Base-by-base conservation (phyloP, 2,797 vertebrate species). In the Eptatretus atami region DNA sequence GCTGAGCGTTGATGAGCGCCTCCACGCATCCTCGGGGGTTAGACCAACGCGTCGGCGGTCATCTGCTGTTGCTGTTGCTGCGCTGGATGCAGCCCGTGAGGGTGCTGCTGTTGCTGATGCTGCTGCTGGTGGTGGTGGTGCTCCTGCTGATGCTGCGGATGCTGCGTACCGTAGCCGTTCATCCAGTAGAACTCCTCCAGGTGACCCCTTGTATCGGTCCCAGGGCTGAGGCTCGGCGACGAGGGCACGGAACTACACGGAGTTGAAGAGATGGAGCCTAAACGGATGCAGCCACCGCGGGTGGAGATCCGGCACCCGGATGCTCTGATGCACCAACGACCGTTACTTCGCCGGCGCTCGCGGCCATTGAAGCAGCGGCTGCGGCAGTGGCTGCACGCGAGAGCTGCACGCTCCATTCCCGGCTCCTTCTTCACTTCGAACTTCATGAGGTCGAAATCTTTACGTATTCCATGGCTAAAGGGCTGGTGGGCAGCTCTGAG, bases 381-480 rank as follows among this genome's bases (percentile, higher is more conserved):
- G 31, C 31, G 4, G 31, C 31, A 44, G 31, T 44, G 31, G 31
- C 31, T 44, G 31, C 31, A 8, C 31, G n/a, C 31, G 31, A 44
- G 31, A 44, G 86, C 90, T 64, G 79, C 74, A 65, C 83, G 79
- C 66, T 81, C 82, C 24, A n/a, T 24, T 75, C 95, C 75, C n/a
- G 83, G 85, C 76, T 96, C 88, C 73, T 96, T 95, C 80, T 98
- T 98, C 74, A 98, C 90, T 76, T 96, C 88, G 73, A 98, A 98
- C 79, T 96, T 96, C 80, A 96, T 85, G 74, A 98, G 79, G 75
- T 98, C 88, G 77, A 98, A 98, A 74, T 98, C 90, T 93, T 98
- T 75, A 98, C 88, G 65, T 96, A 95, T 78, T 98, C 90, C 88
- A 95, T 84, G 75, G 84, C 86, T 77, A 98, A 79, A 68, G 90